Evolutionary conservation across 1,140 invertebrate species (phyloP), one percentile per base, ranked within the genome.

Genomic region (Leptopilina clavipes): DNA sequence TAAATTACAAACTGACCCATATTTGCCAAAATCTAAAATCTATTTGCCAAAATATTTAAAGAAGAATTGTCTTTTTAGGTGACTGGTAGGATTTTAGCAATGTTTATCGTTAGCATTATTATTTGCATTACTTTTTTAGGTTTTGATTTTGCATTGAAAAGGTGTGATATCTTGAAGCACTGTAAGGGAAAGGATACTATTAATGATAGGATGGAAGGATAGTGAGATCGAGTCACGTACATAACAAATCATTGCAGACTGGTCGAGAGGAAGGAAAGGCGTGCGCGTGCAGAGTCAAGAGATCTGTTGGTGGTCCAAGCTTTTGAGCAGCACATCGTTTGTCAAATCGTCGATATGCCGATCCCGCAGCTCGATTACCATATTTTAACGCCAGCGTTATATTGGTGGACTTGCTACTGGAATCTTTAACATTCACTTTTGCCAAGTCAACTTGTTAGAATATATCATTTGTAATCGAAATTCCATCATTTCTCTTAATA

Each of bases 291-390:
- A 79, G 81, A 79, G 74, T 71, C 81, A 75, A 76, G 79, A 56
- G 76, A 88, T 86, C 88, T 82, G 84, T 90, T 90, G 89, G 89
- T 90, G 88, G 89, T 90, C 89, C 84, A 74, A 81, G 85, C 86
- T 86, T 31, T 83, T 84, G 83, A 83, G 84, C 86, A 80, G 82
- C 83, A 83, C 85, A 88, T 90, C 89, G 85, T 90, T 90, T 90
- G 89, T 90, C 89, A 90, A 90, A 86, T 86, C 85, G 88, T 90
- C 89, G 89, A 90, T 90, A 88, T 85, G 88, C 87, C 86, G 87
- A 89, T 90, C 86, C 82, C 79, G 84, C 80, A 76, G 81, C 85
- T 82, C 86, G 88, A 90, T 89, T 89, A 89, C 82, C 88, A 90
- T 90, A 89, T 90, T 90, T 90, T 89, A 90, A 90, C 88, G 87